Conservation (phyloP, 2,113 vertebrate species). For the Tachuris rubrigastra region DNA sequence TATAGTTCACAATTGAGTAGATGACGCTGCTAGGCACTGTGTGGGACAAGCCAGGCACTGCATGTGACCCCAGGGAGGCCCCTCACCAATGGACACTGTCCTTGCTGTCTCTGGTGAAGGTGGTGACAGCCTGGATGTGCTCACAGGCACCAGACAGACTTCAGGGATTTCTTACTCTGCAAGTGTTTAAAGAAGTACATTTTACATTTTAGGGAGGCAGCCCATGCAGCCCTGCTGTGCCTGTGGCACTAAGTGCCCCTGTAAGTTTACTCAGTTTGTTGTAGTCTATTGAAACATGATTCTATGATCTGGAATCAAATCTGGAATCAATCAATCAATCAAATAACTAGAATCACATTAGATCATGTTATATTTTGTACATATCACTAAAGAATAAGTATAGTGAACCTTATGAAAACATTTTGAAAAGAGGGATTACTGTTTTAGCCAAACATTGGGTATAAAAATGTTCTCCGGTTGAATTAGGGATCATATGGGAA, state of each 20-base stretch:
- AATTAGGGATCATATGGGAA: neutral
- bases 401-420: neutral
- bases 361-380: neutral
- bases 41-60: neutral
- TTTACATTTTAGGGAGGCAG: neutral
- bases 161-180: neutral
- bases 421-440: neutral
- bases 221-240: neutral
- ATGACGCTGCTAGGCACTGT: neutral
- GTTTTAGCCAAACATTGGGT: neutral
- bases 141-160: neutral
- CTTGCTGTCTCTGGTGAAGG: neutral
- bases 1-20: neutral
- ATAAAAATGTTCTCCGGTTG: neutral
- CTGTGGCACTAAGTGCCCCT: neutral
- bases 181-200: neutral
- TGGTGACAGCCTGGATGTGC: neutral
- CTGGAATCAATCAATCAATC: neutral
- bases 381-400: neutral
- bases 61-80: no score
- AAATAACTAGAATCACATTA: neutral
- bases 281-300: neutral
- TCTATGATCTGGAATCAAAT: neutral
- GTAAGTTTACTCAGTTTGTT: neutral
- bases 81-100: neutral